These are phyloP conservation scores for Sus cebifrons DNA, from an alignment of 2,797 vertebrate species.

Conservation along the genomic window DNA sequence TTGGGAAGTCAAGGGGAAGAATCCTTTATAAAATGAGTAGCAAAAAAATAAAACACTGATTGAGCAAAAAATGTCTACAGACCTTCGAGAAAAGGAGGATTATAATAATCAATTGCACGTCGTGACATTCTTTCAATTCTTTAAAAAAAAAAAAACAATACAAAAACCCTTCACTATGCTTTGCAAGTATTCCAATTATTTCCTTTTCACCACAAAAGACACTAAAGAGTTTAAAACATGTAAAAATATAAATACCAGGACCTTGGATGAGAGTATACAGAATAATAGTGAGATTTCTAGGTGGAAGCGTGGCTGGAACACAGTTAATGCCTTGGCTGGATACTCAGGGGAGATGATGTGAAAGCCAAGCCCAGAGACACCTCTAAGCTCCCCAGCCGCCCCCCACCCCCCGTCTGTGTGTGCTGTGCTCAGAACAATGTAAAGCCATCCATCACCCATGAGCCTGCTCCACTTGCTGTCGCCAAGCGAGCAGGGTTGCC, in stretches of 20 bases:
- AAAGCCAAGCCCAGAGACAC: neutral
- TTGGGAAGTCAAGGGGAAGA: conserved; percentile 30
- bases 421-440: neutral
- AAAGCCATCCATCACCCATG: neutral
- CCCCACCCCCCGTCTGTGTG: rapidly evolving
- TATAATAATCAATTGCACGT: neutral
- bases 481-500: neutral
- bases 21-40: conserved; percentile 79
- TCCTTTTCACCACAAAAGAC: conserved; percentile 5
- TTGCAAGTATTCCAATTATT: conserved; percentile 16
- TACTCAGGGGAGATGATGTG: neutral
- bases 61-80: conserved; percentile 79
- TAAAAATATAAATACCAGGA: neutral
- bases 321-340: neutral
- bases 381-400: neutral
- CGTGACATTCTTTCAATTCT: neutral
- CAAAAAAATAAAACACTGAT: conserved; percentile 79
- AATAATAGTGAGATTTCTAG: neutral
- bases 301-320: rapidly evolving
- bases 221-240: neutral
- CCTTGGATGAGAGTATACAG: neutral
- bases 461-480: neutral
- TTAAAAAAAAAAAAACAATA: neutral
- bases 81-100: conserved; percentile 81
- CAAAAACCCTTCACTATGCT: neutral